Percentiles rank a stretch among this genome's conserved stretches.
Conservation (phyloP, 2,797 vertebrate genomes). For the Corythornis leucogaster region DNA sequence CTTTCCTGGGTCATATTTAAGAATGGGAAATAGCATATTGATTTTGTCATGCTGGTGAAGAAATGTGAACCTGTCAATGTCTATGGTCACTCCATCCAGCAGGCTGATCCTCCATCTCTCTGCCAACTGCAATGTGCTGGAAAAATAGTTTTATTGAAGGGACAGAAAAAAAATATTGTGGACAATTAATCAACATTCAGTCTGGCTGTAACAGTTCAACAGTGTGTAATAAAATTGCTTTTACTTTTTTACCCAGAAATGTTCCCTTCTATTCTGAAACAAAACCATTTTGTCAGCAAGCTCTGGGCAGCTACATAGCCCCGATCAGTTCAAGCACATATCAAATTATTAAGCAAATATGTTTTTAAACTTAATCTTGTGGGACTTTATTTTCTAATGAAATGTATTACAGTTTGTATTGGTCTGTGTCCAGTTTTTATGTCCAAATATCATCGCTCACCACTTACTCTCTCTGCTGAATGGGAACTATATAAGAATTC, state of each 20-base stretch:
- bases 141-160: conserved; percentile 24
- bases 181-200: conserved; percentile 41
- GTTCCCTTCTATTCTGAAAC: neutral
- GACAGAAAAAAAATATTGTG: neutral
- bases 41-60: conserved; percentile 53
- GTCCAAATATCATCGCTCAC: neutral
- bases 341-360: neutral
- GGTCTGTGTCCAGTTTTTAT: neutral
- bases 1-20: conserved; percentile 61
- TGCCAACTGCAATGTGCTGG: neutral
- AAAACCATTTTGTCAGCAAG: neutral
- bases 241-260: conserved; percentile 1
- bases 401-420: neutral
- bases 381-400: neutral
- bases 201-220: neutral
- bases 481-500: neutral
- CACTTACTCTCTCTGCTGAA: neutral
- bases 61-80: conserved; percentile 49
- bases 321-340: neutral
- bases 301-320: neutral
- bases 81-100: conserved; percentile 31
- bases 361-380: neutral
- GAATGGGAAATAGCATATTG: conserved; percentile 64
- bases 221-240: neutral
- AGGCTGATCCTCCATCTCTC: conserved; percentile 19